Percentiles rank a stretch among this genome's conserved stretches.
Conservation (phyloP, 2,888 invertebrate species). For the Agrenia bidenticulata region DNA sequence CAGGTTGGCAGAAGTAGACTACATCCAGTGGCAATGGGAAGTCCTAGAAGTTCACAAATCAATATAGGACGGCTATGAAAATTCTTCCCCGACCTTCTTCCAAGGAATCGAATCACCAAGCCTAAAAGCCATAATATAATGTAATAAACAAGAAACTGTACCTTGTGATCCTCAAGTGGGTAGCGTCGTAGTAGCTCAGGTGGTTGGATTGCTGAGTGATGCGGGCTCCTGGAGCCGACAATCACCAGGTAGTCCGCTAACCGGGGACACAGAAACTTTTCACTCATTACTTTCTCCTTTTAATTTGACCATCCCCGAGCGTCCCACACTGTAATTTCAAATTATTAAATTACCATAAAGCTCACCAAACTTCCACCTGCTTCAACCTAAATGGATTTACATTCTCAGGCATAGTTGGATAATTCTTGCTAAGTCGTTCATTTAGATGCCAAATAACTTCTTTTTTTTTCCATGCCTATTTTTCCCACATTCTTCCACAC, state of each 20-base stretch:
- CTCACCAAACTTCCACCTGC: too few species aligned
- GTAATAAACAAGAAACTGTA: constrained; percentile 23
- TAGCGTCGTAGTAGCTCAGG: constrained; percentile 94
- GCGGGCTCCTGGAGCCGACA: constrained; percentile 79
- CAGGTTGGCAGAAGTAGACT: constrained; percentile 99
- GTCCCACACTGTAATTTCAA: not conserved
- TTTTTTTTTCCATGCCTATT: too few species aligned
- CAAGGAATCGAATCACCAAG: too few species aligned
- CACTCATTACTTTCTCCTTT: constrained; percentile 45
- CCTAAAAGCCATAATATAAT: not conserved
- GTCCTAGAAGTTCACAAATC: too few species aligned
- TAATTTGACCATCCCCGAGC: constrained; percentile 7
- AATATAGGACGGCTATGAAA: too few species aligned
- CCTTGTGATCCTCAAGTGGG: constrained; percentile 87
- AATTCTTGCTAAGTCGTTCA: too few species aligned
- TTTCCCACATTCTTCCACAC: too few species aligned
- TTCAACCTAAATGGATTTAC: too few species aligned
- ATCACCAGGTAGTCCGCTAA: constrained; percentile 90
- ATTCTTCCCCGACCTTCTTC: too few species aligned
- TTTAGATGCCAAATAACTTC: too few species aligned
- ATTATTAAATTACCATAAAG: too few species aligned
- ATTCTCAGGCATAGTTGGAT: too few species aligned
- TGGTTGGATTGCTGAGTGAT: constrained; percentile 67
- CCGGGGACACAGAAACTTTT: constrained; percentile 61
- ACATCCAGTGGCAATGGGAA: constrained; percentile 97